phyloP scores from a whole-genome alignment of 2,113 vertebrate genomes.

The Tragelaphus imberbis region DNA sequence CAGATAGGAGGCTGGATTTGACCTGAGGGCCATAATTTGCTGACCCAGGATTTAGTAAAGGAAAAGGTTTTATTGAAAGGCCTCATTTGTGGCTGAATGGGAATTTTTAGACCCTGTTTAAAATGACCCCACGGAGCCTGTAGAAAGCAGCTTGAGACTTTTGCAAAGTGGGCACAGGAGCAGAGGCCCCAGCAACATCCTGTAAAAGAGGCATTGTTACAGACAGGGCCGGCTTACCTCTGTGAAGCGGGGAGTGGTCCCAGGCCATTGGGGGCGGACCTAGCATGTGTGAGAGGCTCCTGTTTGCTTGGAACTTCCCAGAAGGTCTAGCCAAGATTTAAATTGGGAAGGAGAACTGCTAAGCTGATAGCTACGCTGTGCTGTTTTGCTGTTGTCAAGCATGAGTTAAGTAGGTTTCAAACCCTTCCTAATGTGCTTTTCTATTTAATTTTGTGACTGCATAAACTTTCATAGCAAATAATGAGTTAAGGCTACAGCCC shows the following conservation, averaged over 20 bases:
- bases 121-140: neutral
- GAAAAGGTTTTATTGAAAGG: neutral
- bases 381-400: conserved; percentile 28
- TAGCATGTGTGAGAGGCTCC: neutral
- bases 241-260: neutral
- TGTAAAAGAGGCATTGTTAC: neutral
- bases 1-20: neutral
- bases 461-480: conserved; percentile 64
- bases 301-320: neutral
- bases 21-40: neutral
- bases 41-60: neutral
- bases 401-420: conserved; percentile 22
- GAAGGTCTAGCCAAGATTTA: neutral
- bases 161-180: neutral
- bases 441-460: conserved; percentile 47
- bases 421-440: neutral
- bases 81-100: neutral
- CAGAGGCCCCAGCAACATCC: too few relatives aligned
- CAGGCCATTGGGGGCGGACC: neutral
- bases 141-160: neutral
- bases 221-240: neutral
- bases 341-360: neutral
- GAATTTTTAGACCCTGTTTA: neutral
- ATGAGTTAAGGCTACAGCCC: neutral
- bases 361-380: neutral